Conservation (phyloP, 2,888 invertebrate genomes). For the Dryococelus australis region DNA sequence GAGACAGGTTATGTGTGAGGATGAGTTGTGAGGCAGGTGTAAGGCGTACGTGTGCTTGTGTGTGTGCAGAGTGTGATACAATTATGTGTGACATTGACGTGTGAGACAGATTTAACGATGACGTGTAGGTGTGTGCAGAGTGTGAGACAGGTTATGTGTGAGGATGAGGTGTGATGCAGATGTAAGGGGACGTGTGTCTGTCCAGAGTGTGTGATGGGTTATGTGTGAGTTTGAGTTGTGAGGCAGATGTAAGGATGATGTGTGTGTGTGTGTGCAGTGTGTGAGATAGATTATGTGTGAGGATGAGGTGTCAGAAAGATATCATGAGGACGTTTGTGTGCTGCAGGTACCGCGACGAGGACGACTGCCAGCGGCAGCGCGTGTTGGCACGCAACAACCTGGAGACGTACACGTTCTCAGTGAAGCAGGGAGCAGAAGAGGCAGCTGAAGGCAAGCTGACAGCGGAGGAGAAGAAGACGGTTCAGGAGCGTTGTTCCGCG, state of each 20-base stretch:
- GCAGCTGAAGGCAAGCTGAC: constrained; percentile 70
- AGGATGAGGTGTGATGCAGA: no score
- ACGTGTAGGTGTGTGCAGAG: no score
- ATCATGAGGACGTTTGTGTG: not conserved
- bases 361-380: constrained; percentile 71
- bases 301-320: not conserved
- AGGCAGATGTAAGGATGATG: not conserved
- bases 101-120: no score
- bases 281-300: not conserved
- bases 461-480: constrained; percentile 72
- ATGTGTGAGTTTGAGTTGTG: not conserved
- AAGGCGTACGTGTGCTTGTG: no score
- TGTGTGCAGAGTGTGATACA: no score
- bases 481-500: constrained; percentile 72
- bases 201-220: not conserved
- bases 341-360: constrained; percentile 74
- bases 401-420: constrained; percentile 75
- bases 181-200: no score
- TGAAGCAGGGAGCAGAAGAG: constrained; percentile 66
- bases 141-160: no score
- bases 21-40: no score
- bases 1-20: no score
- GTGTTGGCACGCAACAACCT: constrained; percentile 78
- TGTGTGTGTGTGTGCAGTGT: not conserved
- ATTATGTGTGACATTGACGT: no score